Percentiles rank a stretch among this genome's conserved stretches.
These are phyloP conservation scores for Nymphalis urticae DNA, from an alignment of 2,888 invertebrate genomes.

Conservation along the genomic window DNA sequence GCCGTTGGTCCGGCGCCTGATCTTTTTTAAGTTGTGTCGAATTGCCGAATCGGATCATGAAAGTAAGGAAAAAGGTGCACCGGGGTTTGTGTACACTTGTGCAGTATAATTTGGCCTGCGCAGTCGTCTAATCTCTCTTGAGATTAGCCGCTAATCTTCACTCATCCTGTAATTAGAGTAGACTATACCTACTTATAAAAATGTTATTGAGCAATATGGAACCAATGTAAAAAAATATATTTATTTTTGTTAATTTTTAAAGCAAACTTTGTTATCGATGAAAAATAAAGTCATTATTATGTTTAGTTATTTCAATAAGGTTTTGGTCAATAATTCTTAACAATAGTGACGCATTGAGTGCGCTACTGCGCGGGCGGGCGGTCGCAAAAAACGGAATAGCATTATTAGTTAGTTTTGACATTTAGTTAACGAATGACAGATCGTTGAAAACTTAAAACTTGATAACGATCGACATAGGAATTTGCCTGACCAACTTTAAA, in stretches of 20 bases:
- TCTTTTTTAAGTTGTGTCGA: no score
- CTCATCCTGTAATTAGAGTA: no score
- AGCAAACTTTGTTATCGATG: background rate
- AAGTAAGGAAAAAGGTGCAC: no score
- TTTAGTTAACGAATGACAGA: conserved; percentile 23
- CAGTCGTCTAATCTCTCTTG: no score
- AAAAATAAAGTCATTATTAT: conserved; percentile 25
- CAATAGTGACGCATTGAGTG: conserved; percentile 52
- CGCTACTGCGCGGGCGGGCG: conserved; percentile 70
- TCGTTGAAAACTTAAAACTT: conserved; percentile 20
- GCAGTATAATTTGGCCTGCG: no score
- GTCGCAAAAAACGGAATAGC: conserved; percentile 36
- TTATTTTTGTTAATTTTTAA: background rate
- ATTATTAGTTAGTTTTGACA: conserved; percentile 33
- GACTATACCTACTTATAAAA: no score
- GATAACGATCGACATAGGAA: conserved; percentile 4
- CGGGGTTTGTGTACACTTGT: no score
- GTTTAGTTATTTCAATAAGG: conserved; percentile 49
- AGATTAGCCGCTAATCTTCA: no score
- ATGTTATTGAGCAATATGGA: no score
- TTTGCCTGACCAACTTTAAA: background rate
- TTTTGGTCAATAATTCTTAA: conserved; percentile 67
- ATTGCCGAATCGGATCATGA: no score
- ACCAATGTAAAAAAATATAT: no score
- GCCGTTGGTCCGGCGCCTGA: no score